Conservation (phyloP, 1,140 invertebrate genomes). For the Brachionus angularis region DNA sequence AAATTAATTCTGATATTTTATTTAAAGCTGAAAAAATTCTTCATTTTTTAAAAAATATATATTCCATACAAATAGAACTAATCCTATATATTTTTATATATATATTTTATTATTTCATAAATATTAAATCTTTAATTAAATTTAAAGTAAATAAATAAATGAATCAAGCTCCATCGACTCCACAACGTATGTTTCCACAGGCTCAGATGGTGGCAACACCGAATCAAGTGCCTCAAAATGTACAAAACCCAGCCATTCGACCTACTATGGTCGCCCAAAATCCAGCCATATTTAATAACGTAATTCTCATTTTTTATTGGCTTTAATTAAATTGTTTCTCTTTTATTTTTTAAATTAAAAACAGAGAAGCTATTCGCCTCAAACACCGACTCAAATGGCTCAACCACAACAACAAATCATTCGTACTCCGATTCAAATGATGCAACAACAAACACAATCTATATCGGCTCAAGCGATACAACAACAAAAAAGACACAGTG, state of each 20-base stretch:
- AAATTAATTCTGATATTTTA: too few relatives aligned
- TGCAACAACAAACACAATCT: slow-evolving; percentile 22
- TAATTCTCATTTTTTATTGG: not conserved
- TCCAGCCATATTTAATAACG: slow-evolving; percentile 12
- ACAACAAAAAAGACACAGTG: slow-evolving; percentile 9
- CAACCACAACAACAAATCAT: slow-evolving; percentile 6
- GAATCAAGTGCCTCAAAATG: slow-evolving; percentile 10
- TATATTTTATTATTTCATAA: not conserved
- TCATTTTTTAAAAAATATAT: too few relatives aligned
- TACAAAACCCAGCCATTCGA: not conserved
- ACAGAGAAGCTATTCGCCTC: slow-evolving; percentile 38
- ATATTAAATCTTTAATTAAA: not conserved
- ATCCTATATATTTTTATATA: too few relatives aligned
- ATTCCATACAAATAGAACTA: too few relatives aligned
- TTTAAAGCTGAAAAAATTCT: too few relatives aligned
- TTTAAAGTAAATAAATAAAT: not conserved
- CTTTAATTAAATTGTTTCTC: not conserved
- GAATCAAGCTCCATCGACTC: slow-evolving; percentile 37
- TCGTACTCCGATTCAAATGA: slow-evolving; percentile 10
- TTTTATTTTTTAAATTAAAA: too few relatives aligned
- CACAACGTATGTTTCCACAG: slow-evolving; percentile 24
- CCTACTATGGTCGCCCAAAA: slow-evolving; percentile 6
- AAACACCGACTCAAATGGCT: slow-evolving; percentile 15
- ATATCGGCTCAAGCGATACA: too few relatives aligned
- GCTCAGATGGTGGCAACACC: not conserved